Conservation (phyloP, 2,797 vertebrate species). For the Siniperca undulata region DNA sequence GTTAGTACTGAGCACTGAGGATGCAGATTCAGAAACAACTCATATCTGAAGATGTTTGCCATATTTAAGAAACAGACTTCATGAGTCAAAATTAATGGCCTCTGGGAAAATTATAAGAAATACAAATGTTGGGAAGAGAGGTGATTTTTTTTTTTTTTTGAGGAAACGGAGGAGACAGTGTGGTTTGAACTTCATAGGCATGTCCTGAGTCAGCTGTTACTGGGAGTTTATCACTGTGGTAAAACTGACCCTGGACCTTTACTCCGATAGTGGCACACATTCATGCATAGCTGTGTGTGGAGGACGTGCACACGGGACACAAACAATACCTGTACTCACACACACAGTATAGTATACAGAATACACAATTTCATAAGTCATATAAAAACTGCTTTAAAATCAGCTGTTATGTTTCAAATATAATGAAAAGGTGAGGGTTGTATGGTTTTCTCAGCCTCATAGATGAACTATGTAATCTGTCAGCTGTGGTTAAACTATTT, state of each 20-base stretch:
- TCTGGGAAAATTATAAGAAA: background rate
- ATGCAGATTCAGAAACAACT: background rate
- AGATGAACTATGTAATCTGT: background rate
- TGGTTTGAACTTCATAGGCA: constrained; percentile 53
- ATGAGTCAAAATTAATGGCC: too few relatives aligned
- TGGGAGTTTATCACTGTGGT: constrained; percentile 62
- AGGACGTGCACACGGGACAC: background rate
- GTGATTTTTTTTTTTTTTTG: background rate
- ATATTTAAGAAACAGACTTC: background rate
- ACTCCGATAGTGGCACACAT: constrained; percentile 44
- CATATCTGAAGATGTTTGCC: background rate
- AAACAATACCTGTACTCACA: constrained; percentile 9
- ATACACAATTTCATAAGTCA: background rate
- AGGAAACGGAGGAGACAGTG: background rate
- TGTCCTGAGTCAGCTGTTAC: constrained; percentile 69
- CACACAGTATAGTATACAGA: background rate
- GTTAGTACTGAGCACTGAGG: too few relatives aligned
- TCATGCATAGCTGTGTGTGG: constrained; percentile 4
- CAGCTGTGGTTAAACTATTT: background rate
- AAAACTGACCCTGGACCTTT: constrained; percentile 53
- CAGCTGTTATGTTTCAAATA: background rate
- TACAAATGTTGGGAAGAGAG: background rate
- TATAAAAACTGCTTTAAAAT: background rate
- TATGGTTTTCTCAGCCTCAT: background rate
- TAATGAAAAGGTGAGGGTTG: background rate